Conservation (phyloP, 2,113 vertebrate species). For the Anolis sagrei region DNA sequence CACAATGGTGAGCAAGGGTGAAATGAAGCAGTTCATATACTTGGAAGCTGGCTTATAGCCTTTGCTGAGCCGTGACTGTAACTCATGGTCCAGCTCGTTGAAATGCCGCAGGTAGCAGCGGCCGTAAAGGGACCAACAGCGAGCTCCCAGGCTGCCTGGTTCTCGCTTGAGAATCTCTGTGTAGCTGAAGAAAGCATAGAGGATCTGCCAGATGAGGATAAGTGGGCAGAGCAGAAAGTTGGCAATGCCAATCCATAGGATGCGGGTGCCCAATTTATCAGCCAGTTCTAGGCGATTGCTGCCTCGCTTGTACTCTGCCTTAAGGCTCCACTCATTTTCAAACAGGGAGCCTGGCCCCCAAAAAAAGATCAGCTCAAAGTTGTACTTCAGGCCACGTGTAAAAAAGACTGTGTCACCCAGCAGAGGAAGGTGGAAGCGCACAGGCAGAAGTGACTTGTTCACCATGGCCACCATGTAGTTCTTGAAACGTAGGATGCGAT, state of each 20-base stretch:
- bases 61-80: conserved; percentile 94
- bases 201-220: conserved; percentile 98
- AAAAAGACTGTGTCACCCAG: conserved; percentile 91
- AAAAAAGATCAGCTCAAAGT: conserved; percentile 98
- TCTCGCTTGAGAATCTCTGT: conserved; percentile 96
- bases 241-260: conserved; percentile 96
- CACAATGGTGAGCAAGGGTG: conserved; percentile 91
- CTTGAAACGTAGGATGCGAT: conserved; percentile 97
- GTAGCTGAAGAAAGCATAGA: conserved; percentile 98
- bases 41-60: conserved; percentile 98
- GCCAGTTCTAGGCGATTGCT: conserved; percentile 93
- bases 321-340: conserved; percentile 97
- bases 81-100: conserved; percentile 95
- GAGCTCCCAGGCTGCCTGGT: conserved; percentile 93
- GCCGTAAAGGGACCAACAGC: conserved; percentile 97
- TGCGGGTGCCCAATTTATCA: conserved; percentile 91
- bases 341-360: conserved; percentile 96
- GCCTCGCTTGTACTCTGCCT: conserved; percentile 92
- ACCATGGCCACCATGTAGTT: conserved; percentile 99
- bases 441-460: conserved; percentile 95
- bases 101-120: conserved; percentile 97
- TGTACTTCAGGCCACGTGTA: conserved; percentile 97
- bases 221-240: conserved; percentile 96
- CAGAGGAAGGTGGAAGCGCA: conserved; percentile 88
- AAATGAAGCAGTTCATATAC: conserved; percentile 99